Percentiles rank a stretch among this genome's conserved stretches.
Conservation (phyloP, 2,113 vertebrate species). For the Hippocampus mohnikei region DNA sequence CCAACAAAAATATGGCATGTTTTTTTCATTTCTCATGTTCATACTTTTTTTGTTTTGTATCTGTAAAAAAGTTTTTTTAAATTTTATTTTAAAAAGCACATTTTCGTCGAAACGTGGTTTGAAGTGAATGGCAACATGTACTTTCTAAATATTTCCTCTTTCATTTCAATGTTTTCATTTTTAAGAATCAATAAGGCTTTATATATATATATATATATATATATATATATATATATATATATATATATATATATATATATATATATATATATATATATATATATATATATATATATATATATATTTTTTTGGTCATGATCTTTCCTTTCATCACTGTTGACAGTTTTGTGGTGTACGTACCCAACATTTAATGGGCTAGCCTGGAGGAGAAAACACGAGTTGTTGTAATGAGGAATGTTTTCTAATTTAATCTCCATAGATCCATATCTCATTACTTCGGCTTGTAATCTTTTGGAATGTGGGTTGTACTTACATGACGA, state of each 20-base stretch:
- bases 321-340: background rate
- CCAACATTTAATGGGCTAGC: constrained; percentile 1
- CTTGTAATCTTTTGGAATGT: background rate
- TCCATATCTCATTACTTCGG: constrained; percentile 13
- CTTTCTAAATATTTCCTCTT: background rate
- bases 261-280: too few relatives aligned
- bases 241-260: too few relatives aligned
- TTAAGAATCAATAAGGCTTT: background rate
- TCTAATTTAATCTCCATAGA: constrained; percentile 4
- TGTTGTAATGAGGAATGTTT: constrained; percentile 5
- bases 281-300: too few relatives aligned
- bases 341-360: background rate
- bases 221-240: too few relatives aligned
- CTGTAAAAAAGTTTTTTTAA: background rate
- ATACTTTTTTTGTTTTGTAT: background rate
- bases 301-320: background rate
- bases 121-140: background rate
- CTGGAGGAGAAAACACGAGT: background rate
- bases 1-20: background rate
- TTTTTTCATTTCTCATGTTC: background rate
- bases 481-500: constrained; percentile 1
- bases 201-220: too few relatives aligned
- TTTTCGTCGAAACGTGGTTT: background rate
- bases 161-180: background rate
- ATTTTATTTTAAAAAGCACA: too few relatives aligned